These are phyloP conservation scores for Noctilio leporinus DNA, from an alignment of 2,113 vertebrate species.

Conservation along the genomic window DNA sequence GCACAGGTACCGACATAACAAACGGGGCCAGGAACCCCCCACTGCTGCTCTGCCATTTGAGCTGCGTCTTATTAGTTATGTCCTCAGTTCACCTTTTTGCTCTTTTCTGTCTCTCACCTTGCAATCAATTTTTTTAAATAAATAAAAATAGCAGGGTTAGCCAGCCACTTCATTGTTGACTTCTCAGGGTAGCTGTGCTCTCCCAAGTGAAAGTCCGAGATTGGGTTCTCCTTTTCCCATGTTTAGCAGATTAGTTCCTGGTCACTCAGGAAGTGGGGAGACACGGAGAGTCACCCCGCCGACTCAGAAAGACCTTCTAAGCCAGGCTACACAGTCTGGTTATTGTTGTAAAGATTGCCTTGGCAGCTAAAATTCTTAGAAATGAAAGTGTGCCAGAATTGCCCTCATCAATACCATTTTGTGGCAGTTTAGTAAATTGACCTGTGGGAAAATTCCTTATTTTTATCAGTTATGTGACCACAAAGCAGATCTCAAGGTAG, in stretches of 20 bases:
- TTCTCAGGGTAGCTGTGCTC: not conserved
- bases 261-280: not conserved
- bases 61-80: not conserved
- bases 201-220: not conserved
- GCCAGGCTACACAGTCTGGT: not conserved
- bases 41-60: not conserved
- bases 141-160: not conserved
- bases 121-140: not conserved
- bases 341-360: not conserved
- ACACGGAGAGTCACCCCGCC: not conserved
- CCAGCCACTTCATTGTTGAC: not conserved
- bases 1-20: slow-evolving; percentile 81
- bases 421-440: not conserved
- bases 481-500: not conserved
- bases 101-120: not conserved
- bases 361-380: not conserved
- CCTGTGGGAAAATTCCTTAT: not conserved
- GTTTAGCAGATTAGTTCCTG: not conserved
- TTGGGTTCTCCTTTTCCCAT: not conserved
- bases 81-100: not conserved
- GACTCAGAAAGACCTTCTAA: not conserved
- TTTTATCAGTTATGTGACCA: not conserved
- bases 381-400: not conserved
- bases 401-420: not conserved
- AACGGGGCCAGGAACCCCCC: not conserved